phyloP scores from a whole-genome alignment of 2,888 invertebrate species.

The Pogonocherus hispidulus region DNA sequence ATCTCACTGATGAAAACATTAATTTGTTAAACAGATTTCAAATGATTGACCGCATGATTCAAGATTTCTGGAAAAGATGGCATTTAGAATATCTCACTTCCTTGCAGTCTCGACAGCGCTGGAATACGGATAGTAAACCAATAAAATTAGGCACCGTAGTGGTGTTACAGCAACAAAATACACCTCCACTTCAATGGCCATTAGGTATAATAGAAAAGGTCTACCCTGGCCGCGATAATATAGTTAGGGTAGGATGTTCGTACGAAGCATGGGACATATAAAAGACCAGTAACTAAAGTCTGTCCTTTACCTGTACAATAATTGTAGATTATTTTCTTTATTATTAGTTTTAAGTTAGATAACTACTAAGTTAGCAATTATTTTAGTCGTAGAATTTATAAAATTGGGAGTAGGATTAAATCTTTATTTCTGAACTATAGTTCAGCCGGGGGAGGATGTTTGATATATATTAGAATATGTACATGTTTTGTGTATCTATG shows the following conservation, averaged over 20 bases:
- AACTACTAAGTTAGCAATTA: neutral
- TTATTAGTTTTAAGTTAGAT: neutral
- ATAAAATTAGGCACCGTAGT: conserved; percentile 18
- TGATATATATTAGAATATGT: neutral
- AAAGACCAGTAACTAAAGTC: conserved; percentile 1
- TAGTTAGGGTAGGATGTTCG: neutral
- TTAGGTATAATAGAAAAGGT: neutral
- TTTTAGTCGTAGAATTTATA: neutral
- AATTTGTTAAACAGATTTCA: conserved; percentile 25
- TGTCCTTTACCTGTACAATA: neutral
- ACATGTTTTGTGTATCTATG: too few species aligned
- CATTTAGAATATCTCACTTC: conserved; percentile 13
- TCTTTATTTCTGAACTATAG: neutral
- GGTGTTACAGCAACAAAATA: neutral
- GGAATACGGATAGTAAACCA: neutral
- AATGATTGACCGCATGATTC: conserved; percentile 6
- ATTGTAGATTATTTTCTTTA: neutral
- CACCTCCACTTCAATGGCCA: neutral
- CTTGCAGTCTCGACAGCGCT: conserved; percentile 11
- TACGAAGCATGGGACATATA: neutral
- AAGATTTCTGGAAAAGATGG: conserved; percentile 6
- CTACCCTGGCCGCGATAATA: neutral
- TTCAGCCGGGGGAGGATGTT: conserved; percentile 2
- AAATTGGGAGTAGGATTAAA: neutral
- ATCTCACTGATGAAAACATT: neutral